Evolutionary conservation across 1,140 invertebrate genomes (phyloP).

Genomic region (Psilanteris sp.): DNA sequence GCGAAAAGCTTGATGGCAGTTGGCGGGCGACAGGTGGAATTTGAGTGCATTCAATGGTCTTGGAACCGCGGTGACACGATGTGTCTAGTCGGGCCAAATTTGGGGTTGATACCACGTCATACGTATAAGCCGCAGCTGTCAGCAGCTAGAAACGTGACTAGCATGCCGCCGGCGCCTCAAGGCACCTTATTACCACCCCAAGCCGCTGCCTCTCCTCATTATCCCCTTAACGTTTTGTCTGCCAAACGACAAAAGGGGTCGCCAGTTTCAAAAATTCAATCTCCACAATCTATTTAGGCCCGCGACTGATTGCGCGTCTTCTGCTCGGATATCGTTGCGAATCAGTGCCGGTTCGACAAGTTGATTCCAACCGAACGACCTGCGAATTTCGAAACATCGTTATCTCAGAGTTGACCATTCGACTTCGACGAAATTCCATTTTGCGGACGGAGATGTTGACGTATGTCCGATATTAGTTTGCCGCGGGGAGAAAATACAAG

Average conservation of each 20-base stretch:
- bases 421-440: no score
- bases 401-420: not conserved
- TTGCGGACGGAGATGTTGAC: no score
- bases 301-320: constrained; percentile 39
- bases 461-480: no score
- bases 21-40: constrained; percentile 73
- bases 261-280: constrained; percentile 75
- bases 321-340: constrained; percentile 12
- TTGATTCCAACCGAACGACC: constrained; percentile 2
- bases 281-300: constrained; percentile 62
- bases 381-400: constrained; percentile 12
- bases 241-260: constrained; percentile 33
- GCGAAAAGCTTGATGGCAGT: constrained; percentile 43
- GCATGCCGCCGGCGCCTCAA: constrained; percentile 71
- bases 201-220: constrained; percentile 77
- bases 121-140: constrained; percentile 81
- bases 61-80: constrained; percentile 74
- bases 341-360: constrained; percentile 1
- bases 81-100: constrained; percentile 76
- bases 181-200: constrained; percentile 77
- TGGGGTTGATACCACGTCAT: constrained; percentile 79
- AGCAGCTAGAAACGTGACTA: constrained; percentile 79
- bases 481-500: no score
- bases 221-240: constrained; percentile 78
- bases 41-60: constrained; percentile 77